These are phyloP conservation scores for Azorinus chamasolen DNA, from an alignment of 2,888 invertebrate genomes.

Conservation along the genomic window DNA sequence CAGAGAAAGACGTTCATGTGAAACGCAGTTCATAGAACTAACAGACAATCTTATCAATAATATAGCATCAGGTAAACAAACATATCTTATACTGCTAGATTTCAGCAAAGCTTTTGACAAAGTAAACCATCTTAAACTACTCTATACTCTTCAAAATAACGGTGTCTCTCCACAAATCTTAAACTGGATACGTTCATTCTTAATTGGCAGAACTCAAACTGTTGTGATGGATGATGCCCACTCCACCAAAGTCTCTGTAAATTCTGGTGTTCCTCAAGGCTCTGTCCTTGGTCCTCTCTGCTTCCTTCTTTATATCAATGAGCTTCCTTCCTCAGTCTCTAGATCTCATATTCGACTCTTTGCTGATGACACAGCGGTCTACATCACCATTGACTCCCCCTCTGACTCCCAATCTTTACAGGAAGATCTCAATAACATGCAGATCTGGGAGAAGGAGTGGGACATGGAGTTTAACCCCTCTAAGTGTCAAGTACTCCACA, in stretches of 20 bases:
- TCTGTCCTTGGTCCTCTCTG: conserved; percentile 29
- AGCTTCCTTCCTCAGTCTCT: conserved; percentile 15
- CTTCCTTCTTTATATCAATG: conserved; percentile 20
- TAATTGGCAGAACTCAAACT: conserved; percentile 19
- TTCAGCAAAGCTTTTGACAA: conserved; percentile 35
- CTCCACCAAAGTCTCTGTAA: conserved; percentile 17
- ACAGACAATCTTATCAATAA: conserved; percentile 9
- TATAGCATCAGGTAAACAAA: conserved; percentile 18
- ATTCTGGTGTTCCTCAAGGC: conserved; percentile 29
- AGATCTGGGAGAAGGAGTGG: conserved; percentile 13
- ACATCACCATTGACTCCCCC: conserved; percentile 8
- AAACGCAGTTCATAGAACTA: conserved; percentile 26
- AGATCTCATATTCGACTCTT: conserved; percentile 8
- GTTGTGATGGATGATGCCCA: conserved; percentile 15
- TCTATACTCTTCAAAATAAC: conserved; percentile 16
- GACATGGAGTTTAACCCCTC: conserved; percentile 27
- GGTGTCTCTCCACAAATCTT: conserved; percentile 13
- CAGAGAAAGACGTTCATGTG: conserved; percentile 21
- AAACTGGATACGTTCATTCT: conserved; percentile 17
- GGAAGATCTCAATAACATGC: conserved; percentile 9
- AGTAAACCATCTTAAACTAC: conserved; percentile 35
- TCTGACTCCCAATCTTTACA: conserved; percentile 6
- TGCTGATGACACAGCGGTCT: too few relatives aligned
- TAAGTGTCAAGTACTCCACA: conserved; percentile 31
- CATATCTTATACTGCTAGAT: conserved; percentile 20